phyloP scores from a whole-genome alignment of 1,140 invertebrate genomes.

The Drosophila pachea region DNA sequence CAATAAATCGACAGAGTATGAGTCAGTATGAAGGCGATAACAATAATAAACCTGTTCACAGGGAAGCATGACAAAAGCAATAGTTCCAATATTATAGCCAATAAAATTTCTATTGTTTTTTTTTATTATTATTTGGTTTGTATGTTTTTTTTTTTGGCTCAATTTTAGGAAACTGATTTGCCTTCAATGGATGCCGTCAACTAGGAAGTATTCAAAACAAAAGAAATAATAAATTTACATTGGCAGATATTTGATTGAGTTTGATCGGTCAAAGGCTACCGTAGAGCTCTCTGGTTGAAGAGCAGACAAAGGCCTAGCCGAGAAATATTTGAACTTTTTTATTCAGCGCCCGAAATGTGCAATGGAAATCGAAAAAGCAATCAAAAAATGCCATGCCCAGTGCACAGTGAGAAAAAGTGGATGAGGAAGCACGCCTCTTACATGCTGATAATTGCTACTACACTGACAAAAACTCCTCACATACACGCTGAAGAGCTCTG shows the following conservation, averaged over 20 bases:
- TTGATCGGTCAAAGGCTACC: conserved; percentile 46
- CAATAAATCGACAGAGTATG: no score
- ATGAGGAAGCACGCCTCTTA: neutral
- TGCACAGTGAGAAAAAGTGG: conserved; percentile 24
- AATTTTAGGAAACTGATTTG: conserved; percentile 4
- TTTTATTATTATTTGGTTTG: no score
- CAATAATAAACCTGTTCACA: no score
- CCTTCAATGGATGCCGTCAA: neutral
- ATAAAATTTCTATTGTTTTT: neutral
- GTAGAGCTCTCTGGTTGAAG: conserved; percentile 10
- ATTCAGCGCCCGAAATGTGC: conserved; percentile 39
- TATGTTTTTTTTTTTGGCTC: neutral
- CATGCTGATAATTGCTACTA: conserved; percentile 55
- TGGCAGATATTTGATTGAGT: conserved; percentile 34
- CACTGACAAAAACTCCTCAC: neutral
- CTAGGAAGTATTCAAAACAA: neutral
- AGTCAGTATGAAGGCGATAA: no score
- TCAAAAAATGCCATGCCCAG: conserved; percentile 69
- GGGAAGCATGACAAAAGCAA: no score
- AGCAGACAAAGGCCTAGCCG: conserved; percentile 55
- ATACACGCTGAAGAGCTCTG: conserved; percentile 1
- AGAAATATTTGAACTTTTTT: conserved; percentile 63
- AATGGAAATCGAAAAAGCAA: conserved; percentile 74
- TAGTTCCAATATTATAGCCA: conserved; percentile 1
- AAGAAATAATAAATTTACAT: conserved; percentile 32